A percentile compares a stretch with the other conserved stretches of the same genome.
phyloP scores from a whole-genome alignment of 2,797 vertebrate genomes.

The Sibirionetta formosa region DNA sequence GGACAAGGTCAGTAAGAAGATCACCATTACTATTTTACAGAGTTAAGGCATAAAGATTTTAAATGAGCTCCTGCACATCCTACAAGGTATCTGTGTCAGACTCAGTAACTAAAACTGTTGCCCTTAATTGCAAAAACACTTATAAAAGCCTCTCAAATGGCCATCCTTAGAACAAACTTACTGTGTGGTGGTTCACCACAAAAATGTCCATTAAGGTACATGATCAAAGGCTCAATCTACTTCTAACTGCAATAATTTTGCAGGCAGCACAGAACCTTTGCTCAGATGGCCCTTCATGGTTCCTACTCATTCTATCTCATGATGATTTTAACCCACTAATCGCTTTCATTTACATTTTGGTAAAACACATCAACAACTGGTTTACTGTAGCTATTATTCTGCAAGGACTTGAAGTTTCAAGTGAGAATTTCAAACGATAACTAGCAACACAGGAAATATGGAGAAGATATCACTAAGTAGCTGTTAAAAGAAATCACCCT shows the following conservation, averaged over 20 bases:
- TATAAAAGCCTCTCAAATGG: not conserved
- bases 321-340: not conserved
- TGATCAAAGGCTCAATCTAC: not conserved
- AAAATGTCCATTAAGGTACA: not conserved
- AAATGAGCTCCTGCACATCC: not conserved
- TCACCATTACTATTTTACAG: not conserved
- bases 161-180: not conserved
- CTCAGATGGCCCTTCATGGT: not conserved
- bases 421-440: not conserved
- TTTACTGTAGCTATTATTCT: not conserved
- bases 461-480: not conserved
- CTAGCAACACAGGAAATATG: rapidly evolving
- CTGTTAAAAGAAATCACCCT: not conserved
- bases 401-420: not conserved
- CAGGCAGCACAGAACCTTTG: not conserved
- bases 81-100: not conserved
- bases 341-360: not conserved
- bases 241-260: not conserved
- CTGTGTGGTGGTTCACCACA: not conserved
- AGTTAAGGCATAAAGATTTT: not conserved
- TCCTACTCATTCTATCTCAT: not conserved
- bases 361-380: not conserved
- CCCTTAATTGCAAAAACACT: not conserved
- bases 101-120: not conserved
- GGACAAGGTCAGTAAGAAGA: not conserved